These are phyloP conservation scores for Dipodomys spectabilis DNA, from an alignment of 2,113 vertebrate species.

Conservation along the genomic window DNA sequence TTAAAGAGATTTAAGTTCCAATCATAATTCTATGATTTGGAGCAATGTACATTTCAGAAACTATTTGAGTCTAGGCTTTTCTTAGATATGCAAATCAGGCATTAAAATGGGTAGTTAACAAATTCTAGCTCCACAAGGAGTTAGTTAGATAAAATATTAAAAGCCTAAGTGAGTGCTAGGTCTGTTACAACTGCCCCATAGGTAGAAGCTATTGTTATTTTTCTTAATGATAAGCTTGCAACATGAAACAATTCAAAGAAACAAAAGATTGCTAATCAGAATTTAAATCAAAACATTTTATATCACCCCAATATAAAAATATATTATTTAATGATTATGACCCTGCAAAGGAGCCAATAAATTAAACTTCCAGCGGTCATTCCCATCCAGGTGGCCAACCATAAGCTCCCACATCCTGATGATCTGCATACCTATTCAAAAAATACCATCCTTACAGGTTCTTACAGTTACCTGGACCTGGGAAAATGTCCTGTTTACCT, in stretches of 20 bases:
- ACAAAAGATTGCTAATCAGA: not conserved
- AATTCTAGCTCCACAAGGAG: not conserved
- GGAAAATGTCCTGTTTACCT: not conserved
- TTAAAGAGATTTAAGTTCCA: not conserved
- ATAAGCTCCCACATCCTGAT: not conserved
- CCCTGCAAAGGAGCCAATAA: not conserved
- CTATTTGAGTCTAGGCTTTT: not conserved
- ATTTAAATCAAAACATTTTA: not conserved
- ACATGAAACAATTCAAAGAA: not conserved
- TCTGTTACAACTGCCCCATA: not conserved
- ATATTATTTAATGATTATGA: not conserved
- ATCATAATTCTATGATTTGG: not conserved
- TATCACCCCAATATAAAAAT: not conserved
- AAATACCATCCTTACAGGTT: constrained; percentile 30
- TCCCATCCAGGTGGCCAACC: not conserved
- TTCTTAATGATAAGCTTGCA: not conserved
- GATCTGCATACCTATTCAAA: constrained; percentile 39
- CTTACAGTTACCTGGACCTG: constrained; percentile 6
- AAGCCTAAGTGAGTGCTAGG: not conserved
- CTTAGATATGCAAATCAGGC: not conserved
- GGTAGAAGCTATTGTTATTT: not conserved
- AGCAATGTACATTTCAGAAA: not conserved
- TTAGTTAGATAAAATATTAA: not conserved
- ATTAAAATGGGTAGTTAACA: no score
- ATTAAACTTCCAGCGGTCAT: not conserved